Evolutionary conservation across 1,140 invertebrate genomes (phyloP).

Genomic region (Macrotrachela quadricornifera): DNA sequence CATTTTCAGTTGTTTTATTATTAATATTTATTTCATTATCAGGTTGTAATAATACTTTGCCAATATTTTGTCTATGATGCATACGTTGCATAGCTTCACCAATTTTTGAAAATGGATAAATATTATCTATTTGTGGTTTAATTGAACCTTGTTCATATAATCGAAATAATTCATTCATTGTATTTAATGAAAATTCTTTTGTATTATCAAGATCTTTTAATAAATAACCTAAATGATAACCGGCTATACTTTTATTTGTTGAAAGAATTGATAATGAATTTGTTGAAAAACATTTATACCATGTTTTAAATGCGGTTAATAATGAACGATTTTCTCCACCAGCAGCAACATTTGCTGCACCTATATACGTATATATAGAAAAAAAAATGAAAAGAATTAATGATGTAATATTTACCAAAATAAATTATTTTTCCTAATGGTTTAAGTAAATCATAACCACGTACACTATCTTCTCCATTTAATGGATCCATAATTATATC

Average conservation of each 20-base stretch:
- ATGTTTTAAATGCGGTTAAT: slow-evolving; percentile 4
- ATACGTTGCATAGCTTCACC: slow-evolving; percentile 71
- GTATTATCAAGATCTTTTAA: not conserved
- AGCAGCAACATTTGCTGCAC: not conserved
- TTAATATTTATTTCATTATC: not conserved
- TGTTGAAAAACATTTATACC: slow-evolving; percentile 6
- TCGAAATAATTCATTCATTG: not conserved
- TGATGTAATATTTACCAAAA: slow-evolving; percentile 40
- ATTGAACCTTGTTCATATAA: not conserved
- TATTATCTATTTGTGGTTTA: not conserved
- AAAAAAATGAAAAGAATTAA: not conserved
- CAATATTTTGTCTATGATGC: slow-evolving; percentile 70
- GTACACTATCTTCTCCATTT: slow-evolving; percentile 59
- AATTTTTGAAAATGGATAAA: slow-evolving; percentile 33
- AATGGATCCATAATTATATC: slow-evolving; percentile 67
- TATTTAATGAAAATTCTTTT: not conserved
- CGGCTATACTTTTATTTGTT: slow-evolving; percentile 1
- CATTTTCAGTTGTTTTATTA: too few relatives aligned
- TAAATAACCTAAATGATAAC: slow-evolving; percentile 8
- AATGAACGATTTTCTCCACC: slow-evolving; percentile 2
- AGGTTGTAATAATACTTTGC: slow-evolving; percentile 61
- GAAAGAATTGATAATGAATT: slow-evolving; percentile 1
- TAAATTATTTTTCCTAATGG: slow-evolving; percentile 70
- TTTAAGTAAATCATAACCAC: slow-evolving; percentile 56
- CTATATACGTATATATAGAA: not conserved